Base-by-base conservation (phyloP, 2,113 vertebrate genomes). In the Percopsis transmontana region DNA sequence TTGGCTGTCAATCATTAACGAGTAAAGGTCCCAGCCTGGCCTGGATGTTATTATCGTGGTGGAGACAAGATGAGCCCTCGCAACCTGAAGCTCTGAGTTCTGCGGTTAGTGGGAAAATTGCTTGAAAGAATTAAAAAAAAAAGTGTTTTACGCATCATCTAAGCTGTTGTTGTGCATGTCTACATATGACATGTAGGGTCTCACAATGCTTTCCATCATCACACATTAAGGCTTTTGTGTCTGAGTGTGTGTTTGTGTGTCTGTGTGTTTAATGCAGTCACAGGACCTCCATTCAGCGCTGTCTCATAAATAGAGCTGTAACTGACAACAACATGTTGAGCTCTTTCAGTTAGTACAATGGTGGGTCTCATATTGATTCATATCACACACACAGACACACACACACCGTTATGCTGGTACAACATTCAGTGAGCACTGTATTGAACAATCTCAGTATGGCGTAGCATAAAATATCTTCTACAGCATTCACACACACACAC, bases 1-100 rank as follows among this genome's bases (percentile, higher is more conserved):
- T 72, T 40, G 73, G 72, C 70, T 80, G 72, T 76, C 73, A 82
- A 56, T 80, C 82, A 33, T 58, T 40, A n/a, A n/a, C n/a, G 69
- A 70, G 70, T 41, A 33, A 53, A 63, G 68, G 66, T 66, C 70
- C 68, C 59, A 68, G n/a, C n/a, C n/a, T 45, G 54, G 66, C 41
- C 47, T 68, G n/a, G 1, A 61, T 44, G 21, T 24, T 58, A 58
- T 70, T 65, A 9, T 50, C 65, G 42, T 61, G 61, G 76, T 33
- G 54, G 51, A 67, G 61, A 48, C 62, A 55, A 51, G 39, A 68
- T 2, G 40, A 63, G 61, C 56, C 73, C 55, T 41, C 62, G 27
- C 56, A 0, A 70, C 80, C 58, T 58, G 78, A 71, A 84, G 76
- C 33, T 81, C 47, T 27, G 12, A 19, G 24, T 52, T 66, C 68